Percentiles rank a stretch among this genome's conserved stretches.
These are phyloP conservation scores for Progne subis DNA, from an alignment of 2,113 vertebrate species.

Conservation along the genomic window DNA sequence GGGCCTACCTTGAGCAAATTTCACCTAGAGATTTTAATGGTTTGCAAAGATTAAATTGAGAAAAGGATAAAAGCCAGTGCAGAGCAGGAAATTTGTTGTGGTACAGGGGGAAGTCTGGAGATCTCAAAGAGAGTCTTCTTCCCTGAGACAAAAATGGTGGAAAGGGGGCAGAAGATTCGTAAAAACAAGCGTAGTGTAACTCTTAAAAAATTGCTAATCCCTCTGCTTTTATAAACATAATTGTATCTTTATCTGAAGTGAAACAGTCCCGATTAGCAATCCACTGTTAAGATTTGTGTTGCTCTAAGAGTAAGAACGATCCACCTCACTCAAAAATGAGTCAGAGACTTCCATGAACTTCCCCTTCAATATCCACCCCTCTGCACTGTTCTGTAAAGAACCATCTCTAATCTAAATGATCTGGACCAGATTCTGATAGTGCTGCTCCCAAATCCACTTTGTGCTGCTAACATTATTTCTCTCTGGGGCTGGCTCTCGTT, in stretches of 20 bases:
- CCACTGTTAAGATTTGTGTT: background rate
- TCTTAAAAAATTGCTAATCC: background rate
- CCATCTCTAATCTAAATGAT: background rate
- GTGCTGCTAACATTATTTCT: background rate
- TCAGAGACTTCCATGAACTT: background rate
- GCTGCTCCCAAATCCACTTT: background rate
- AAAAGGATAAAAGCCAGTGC: accelerated
- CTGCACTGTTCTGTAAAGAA: background rate
- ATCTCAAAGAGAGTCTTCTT: background rate
- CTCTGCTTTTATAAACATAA: background rate
- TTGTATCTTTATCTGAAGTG: background rate
- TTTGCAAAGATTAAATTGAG: background rate
- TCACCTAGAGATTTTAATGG: background rate
- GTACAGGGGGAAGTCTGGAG: background rate
- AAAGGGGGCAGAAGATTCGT: background rate
- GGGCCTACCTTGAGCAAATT: background rate
- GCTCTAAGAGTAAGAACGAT: background rate
- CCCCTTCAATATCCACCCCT: background rate
- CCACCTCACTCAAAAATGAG: background rate
- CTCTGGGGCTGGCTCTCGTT: background rate
- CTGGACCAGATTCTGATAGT: background rate
- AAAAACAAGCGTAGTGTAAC: background rate
- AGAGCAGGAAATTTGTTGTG: background rate
- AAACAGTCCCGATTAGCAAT: background rate
- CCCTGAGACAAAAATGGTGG: background rate